A percentile compares a stretch with the other conserved stretches of the same genome.
Conservation (phyloP, 2,113 vertebrate species). For the Glaucidium brasilianum region DNA sequence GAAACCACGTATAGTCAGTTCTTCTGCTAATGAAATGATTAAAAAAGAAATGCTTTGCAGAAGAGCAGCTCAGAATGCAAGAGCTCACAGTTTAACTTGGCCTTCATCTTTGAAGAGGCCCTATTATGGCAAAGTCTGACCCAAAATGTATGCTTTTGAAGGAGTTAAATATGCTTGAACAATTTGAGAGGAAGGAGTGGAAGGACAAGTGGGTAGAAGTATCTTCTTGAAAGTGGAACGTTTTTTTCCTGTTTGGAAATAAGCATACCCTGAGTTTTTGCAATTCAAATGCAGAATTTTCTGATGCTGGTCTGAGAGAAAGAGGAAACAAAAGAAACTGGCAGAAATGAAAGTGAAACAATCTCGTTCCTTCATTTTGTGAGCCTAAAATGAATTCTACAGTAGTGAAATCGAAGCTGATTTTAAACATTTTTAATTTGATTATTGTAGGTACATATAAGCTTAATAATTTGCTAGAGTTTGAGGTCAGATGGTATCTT, state of each 20-base stretch:
- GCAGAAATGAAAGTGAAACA: slow-evolving; percentile 64
- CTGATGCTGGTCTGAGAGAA: neutral
- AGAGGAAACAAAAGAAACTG: neutral
- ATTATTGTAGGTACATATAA: neutral
- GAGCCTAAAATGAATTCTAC: neutral
- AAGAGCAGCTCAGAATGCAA: neutral
- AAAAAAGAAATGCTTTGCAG: neutral
- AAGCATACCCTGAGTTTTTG: neutral
- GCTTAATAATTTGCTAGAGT: neutral
- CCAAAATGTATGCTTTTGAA: neutral
- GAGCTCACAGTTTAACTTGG: neutral
- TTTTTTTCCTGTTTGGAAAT: neutral
- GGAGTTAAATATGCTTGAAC: neutral
- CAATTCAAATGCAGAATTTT: slow-evolving; percentile 23
- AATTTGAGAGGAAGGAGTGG: neutral
- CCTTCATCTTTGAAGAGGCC: neutral
- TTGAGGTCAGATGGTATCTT: neutral
- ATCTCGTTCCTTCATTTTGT: accelerated
- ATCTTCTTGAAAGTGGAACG: neutral
- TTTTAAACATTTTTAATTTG: neutral
- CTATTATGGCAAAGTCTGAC: neutral
- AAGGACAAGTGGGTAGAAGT: neutral
- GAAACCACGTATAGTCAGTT: neutral
- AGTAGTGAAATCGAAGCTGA: neutral
- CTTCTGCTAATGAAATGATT: neutral